These are phyloP conservation scores for Geopemphigus sp. DNA, from an alignment of 1,140 invertebrate genomes.

Conservation along the genomic window DNA sequence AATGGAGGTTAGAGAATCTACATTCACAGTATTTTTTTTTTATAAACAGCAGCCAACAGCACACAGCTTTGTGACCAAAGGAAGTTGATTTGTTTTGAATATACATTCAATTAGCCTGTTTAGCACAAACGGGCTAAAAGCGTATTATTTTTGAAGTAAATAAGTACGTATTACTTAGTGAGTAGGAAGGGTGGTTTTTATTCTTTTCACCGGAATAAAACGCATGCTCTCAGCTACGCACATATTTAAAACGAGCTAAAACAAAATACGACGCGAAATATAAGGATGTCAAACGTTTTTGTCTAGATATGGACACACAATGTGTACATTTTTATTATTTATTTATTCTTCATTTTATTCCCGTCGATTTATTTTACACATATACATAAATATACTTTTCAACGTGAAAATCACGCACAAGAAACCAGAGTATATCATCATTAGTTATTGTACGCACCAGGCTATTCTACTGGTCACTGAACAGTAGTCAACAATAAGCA, in stretches of 20 bases:
- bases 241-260: too few species aligned
- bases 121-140: conserved; percentile 19
- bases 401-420: conserved; percentile 4
- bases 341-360: neutral
- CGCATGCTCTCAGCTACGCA: conserved; percentile 28
- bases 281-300: neutral
- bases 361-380: neutral
- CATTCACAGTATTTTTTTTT: conserved; percentile 37
- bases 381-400: conserved; percentile 29
- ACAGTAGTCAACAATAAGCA: too few species aligned
- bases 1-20: conserved; percentile 25
- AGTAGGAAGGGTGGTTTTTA: neutral
- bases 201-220: conserved; percentile 14
- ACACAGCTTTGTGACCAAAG: conserved; percentile 11
- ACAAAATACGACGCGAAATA: conserved; percentile 21
- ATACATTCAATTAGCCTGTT: neutral
- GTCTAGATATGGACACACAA: too few species aligned
- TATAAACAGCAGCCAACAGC: neutral
- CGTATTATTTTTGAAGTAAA: neutral
- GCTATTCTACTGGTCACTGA: too few species aligned
- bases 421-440: too few species aligned
- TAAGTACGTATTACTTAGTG: neutral
- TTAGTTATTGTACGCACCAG: too few species aligned
- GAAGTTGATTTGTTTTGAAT: neutral
- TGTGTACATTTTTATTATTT: neutral